Evolutionary conservation across 1,140 invertebrate genomes (phyloP).

Genomic region (Steinernema khuongi): DNA sequence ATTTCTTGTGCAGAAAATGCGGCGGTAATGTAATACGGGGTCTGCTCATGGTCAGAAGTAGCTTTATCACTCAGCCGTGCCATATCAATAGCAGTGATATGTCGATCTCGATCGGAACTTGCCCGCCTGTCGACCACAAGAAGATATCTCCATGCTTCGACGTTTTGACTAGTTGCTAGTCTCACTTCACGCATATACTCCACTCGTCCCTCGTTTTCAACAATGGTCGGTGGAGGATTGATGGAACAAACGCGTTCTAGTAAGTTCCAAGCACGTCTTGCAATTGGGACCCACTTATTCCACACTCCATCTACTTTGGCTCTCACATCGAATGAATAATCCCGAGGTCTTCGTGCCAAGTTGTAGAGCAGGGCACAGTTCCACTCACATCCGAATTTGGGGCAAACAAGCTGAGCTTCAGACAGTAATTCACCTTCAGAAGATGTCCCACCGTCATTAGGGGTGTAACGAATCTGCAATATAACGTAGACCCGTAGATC

Average conservation of each 20-base stretch:
- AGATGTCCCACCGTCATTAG: constrained; percentile 26
- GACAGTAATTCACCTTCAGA: constrained; percentile 17
- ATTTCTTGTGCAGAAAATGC: constrained; percentile 27
- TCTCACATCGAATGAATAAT: constrained; percentile 32
- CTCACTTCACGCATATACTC: constrained; percentile 2
- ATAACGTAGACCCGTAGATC: too few species aligned
- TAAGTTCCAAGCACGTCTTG: constrained; percentile 31
- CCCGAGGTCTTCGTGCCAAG: constrained; percentile 29
- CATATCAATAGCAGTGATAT: constrained; percentile 32
- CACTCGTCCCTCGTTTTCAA: constrained; percentile 20
- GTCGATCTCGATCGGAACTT: constrained; percentile 10
- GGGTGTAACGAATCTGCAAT: constrained; percentile 33
- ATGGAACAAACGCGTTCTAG: constrained; percentile 38
- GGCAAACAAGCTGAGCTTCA: constrained; percentile 25
- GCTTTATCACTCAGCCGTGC: constrained; percentile 29
- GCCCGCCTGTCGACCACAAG: constrained; percentile 32
- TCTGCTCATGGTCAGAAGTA: constrained; percentile 35
- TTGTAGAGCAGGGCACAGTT: constrained; percentile 34
- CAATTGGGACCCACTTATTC: constrained; percentile 38
- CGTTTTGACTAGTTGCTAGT: background rate
- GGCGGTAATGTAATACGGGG: constrained; percentile 36
- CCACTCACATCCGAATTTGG: constrained; percentile 40
- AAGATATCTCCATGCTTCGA: constrained; percentile 31
- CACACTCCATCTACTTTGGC: constrained; percentile 37
- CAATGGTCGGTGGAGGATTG: constrained; percentile 28